Evolutionary conservation across 2,113 vertebrate genomes (phyloP), one percentile per base, ranked within the genome.

Genomic region (Phainopepla nitens): DNA sequence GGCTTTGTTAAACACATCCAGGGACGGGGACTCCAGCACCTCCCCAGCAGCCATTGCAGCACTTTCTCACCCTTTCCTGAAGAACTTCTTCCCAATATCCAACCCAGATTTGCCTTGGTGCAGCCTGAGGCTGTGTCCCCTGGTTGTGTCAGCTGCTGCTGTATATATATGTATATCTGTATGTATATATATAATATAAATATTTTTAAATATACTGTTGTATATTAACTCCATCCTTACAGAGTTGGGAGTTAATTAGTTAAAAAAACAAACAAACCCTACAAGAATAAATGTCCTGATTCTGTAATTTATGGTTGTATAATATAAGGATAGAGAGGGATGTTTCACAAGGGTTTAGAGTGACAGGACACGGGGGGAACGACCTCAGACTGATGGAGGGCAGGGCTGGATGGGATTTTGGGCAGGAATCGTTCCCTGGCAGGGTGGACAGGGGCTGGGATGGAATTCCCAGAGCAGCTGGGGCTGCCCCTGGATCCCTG

Each of bases 391-490:
- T 35, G 35, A 4, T 4, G 7, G 29, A 57, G 15, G 5, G 13
- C 10, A 51, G 36, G 19, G 44, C 1, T n/a, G 2, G 44, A 5
- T 81, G 51, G 36, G 51, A n/a, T 20, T 0, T 7, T 9, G 24
- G 51, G 33, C 0, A 16, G 36, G 44, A 58, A 66, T 73, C 44
- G 6, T 5, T 54, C 17, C 27, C 33, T 28, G 24, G 7, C 4
- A 54, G 41, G 49, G 41, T n/a, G 49, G 31, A 12, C 0, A 82
- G 36, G 4, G 3, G 5, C 53, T 60, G 72, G 36, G 5, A 3
- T 25, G 9, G 62, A 19, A 6, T 44, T 16, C 6, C 83, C 61
- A 87, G 54, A 54, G n/a, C 2, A 24, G 64, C 64, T 70, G 64
- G 2, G 72, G 84, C 36, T 77, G 56, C 41, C 49, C 36, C 47